phyloP scores from a whole-genome alignment of 2,888 invertebrate species.

The Pheosia gnoma region DNA sequence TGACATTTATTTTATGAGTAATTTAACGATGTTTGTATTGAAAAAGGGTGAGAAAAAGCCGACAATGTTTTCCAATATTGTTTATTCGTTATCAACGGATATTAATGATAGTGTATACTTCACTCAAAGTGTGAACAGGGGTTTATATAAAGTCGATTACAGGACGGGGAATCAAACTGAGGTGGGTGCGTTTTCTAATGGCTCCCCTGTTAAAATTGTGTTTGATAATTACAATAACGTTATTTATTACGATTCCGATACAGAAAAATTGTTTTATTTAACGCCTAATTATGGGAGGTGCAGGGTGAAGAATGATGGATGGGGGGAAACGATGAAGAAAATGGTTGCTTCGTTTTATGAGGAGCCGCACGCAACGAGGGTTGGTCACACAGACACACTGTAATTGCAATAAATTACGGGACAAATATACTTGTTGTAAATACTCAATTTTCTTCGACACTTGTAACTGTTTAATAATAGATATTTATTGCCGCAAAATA shows the following conservation, averaged over 20 bases:
- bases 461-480: no score
- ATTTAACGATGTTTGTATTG: conserved; percentile 52
- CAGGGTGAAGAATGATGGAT: conserved; percentile 45
- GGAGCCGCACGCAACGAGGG: background rate
- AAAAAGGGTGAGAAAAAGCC: conserved; percentile 53
- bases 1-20: conserved; percentile 64
- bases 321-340: conserved; percentile 29
- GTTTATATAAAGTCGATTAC: conserved; percentile 60
- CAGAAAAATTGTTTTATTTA: conserved; percentile 57
- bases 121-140: conserved; percentile 55
- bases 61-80: conserved; percentile 51
- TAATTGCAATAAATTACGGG: no score
- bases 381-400: background rate
- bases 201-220: conserved; percentile 51
- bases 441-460: no score
- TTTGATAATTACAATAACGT: conserved; percentile 66
- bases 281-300: conserved; percentile 60
- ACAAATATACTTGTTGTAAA: no score
- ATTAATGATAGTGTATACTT: conserved; percentile 57
- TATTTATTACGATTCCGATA: conserved; percentile 58
- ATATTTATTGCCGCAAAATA: no score
- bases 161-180: conserved; percentile 45
- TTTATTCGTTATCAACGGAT: conserved; percentile 60
- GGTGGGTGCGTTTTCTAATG: conserved; percentile 58
- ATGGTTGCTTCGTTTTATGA: background rate